Evolutionary conservation across 2,113 vertebrate genomes (phyloP), one percentile per base, ranked within the genome.

Genomic region (Crotophaga sulcirostris): DNA sequence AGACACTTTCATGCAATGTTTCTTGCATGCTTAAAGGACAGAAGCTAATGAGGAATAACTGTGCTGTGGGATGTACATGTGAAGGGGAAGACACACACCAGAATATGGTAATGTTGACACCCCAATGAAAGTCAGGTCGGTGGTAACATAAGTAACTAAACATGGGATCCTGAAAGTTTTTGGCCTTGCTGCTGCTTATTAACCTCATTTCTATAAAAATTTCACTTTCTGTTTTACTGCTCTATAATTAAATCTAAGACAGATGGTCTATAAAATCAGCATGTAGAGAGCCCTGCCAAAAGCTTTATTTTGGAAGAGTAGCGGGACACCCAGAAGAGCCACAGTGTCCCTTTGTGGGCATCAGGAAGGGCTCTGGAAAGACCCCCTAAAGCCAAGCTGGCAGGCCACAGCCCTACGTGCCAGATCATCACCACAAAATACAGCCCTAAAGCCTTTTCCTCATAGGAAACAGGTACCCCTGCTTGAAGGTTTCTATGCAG

Each of bases 81-180:
- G 24, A 40, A 74, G 23, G 34, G 54, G 17, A 93, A 79, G 45
- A 42, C 1, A 2, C 3, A 33, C 45, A 21, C 12, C 16, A 49
- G 33, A 28, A 16, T 7, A 34, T 2, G 3, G 20, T 8, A 0
- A 1, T 11, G 16, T 11, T 70, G 34, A 29, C 25, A 31, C 13
- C 21, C 44, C 52, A 59, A 0, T 5, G 8, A 75, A 76, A 69
- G 47, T 33, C 82, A 83, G 58, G 36, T 23, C 38, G 62, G 51
- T 6, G 12, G 21, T 33, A 91, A 60, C 24, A 16, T 0, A 10
- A 60, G 23, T 66, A 63, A 54, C 26, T 33, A 11, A 64, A 58
- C 21, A 40, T 1, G 4, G n/a, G 13, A 74, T 38, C 33, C 31
- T 45, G 18, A 40, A 80, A 44, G 14, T 16, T 79, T 90, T 83